Conservation (phyloP, 2,797 vertebrate genomes). For the Toxotes lorentzi region DNA sequence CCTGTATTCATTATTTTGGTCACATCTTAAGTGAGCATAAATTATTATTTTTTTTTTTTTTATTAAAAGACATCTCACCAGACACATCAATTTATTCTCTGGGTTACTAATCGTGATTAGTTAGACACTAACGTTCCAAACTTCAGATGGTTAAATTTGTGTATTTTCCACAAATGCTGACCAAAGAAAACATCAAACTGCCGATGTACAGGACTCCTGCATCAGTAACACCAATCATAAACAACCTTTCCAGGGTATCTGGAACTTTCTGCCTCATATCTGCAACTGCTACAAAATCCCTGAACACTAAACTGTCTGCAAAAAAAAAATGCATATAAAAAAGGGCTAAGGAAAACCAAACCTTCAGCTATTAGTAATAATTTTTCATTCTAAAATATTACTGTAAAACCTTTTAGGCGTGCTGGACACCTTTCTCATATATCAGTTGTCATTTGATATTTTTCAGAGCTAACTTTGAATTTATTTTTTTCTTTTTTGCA, state of each 20-base stretch:
- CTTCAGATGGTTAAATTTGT: too few species aligned
- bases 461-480: neutral
- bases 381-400: neutral
- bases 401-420: neutral
- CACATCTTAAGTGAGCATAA: neutral
- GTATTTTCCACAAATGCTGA: too few species aligned
- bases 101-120: neutral
- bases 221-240: too few species aligned
- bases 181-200: too few species aligned
- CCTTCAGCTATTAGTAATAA: neutral
- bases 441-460: neutral
- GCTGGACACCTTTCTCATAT: neutral
- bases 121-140: neutral
- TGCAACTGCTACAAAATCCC: neutral
- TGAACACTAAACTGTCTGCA: conserved; percentile 4
- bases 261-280: neutral
- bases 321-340: neutral
- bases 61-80: conserved; percentile 4
- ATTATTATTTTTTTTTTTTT: neutral
- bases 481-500: neutral
- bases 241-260: too few species aligned
- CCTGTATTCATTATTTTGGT: neutral
- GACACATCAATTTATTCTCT: neutral
- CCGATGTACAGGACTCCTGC: too few species aligned
- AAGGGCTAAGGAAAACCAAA: conserved; percentile 1